phyloP scores from a whole-genome alignment of 2,113 vertebrate genomes.

The Xiphophorus maculatus region DNA sequence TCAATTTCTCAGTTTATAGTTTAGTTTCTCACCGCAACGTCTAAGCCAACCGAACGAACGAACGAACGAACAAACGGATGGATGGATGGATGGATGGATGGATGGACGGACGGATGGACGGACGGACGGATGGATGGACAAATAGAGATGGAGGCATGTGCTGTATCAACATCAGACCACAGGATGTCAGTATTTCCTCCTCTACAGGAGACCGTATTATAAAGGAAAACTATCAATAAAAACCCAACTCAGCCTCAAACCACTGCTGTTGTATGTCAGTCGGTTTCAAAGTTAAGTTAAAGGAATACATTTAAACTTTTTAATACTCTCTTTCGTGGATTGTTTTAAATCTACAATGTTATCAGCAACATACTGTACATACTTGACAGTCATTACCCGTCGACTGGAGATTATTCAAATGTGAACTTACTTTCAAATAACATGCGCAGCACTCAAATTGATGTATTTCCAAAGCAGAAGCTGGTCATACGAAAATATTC shows the following conservation, averaged over 20 bases:
- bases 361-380: not conserved
- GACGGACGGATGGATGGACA: no score
- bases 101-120: not conserved
- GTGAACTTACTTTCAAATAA: slow-evolving; percentile 39
- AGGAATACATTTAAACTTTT: not conserved
- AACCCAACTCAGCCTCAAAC: not conserved
- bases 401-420: not conserved
- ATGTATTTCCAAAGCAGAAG: not conserved
- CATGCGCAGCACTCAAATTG: not conserved
- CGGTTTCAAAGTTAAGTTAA: not conserved
- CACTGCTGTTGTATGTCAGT: not conserved
- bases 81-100: not conserved
- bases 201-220: not conserved
- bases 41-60: no score
- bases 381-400: not conserved
- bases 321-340: not conserved
- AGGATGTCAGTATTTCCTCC: slow-evolving; percentile 58
- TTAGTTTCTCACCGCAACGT: no score
- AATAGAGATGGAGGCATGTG: not conserved
- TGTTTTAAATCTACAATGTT: slow-evolving; percentile 2
- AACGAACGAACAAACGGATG: no score
- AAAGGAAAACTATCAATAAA: not conserved
- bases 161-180: slow-evolving; percentile 36
- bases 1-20: no score
- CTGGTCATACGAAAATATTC: not conserved